Evolutionary conservation across 2,888 invertebrate species (phyloP), one percentile per base, ranked within the genome.

Genomic region (Caradrina clavipalpis): DNA sequence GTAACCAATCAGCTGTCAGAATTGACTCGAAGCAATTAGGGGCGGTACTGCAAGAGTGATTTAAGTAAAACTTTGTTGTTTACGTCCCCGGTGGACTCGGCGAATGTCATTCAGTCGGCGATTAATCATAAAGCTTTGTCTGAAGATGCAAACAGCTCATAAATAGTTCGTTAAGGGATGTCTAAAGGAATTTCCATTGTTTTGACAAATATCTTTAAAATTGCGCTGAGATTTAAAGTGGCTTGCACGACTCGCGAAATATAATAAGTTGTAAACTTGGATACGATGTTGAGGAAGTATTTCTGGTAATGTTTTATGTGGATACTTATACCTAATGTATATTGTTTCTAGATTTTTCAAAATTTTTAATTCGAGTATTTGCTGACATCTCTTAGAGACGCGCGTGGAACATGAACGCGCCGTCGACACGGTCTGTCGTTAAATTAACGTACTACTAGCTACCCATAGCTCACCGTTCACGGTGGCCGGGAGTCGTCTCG

Each of bases 31-130:
- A 84, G 88, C 90, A 91, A 93, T 93, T 92, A 93, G 83, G 87
- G 85, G 82, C 82, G 83, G 84, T 81, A 83, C 86, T 85, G 88
- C 86, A 85, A 88, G 90, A 90, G 88, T 88, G 85, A 90, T 92
- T 90, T 89, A 88, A 88, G 87, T 86, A 86, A 89, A 91, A 93
- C 86, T 93, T 92, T 88, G 86, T 90, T 92, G 92, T 92, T 91
- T 90, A 90, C 89, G 87, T 70, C 78, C 42, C 63, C 65, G 73
- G 77, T 82, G 81, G 85, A 89, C 88, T 87, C 81, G 74, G 84
- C 81, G 76, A 86, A 89, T 90, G 90, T 90, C 90, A 90, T 90
- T 88, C 81, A 69, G 66, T 62, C 72, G 75, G 87, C 88, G 82
- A 93, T 94, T 92, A 92, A 94, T 94, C 93, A 92, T 76, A 72